Evolutionary conservation across 2,113 vertebrate genomes (phyloP).

Genomic region (Patagioenas fasciata): DNA sequence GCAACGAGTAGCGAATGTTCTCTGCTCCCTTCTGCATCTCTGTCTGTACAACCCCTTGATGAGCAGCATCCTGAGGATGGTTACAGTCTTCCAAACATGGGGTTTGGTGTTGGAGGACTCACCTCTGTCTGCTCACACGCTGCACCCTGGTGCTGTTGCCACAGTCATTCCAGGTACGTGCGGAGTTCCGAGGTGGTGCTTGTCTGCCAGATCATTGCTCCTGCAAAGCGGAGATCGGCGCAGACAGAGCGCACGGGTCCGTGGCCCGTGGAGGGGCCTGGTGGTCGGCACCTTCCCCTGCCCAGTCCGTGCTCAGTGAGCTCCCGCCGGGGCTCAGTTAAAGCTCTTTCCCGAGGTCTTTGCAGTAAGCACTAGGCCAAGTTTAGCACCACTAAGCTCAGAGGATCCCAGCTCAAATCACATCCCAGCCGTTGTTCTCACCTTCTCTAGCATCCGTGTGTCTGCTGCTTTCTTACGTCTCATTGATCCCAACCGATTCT

Average conservation of each 20-base stretch:
- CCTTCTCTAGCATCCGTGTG: accelerated
- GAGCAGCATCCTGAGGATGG: background rate
- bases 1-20: background rate
- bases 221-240: background rate
- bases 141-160: background rate
- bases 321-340: background rate
- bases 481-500: background rate
- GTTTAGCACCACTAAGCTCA: background rate
- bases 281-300: background rate
- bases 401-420: background rate
- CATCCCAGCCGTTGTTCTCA: background rate
- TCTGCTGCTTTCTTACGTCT: no score
- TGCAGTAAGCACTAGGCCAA: background rate
- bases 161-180: accelerated
- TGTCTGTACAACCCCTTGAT: background rate
- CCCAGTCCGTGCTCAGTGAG: background rate
- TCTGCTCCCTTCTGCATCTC: background rate
- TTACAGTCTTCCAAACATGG: accelerated
- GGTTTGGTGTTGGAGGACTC: background rate
- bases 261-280: background rate
- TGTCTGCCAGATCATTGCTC: background rate
- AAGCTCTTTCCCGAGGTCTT: background rate
- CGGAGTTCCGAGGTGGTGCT: accelerated
- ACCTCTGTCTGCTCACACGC: background rate
- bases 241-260: accelerated